These are phyloP conservation scores for Mormyrus lacerda DNA, from an alignment of 2,113 vertebrate species.

Conservation along the genomic window DNA sequence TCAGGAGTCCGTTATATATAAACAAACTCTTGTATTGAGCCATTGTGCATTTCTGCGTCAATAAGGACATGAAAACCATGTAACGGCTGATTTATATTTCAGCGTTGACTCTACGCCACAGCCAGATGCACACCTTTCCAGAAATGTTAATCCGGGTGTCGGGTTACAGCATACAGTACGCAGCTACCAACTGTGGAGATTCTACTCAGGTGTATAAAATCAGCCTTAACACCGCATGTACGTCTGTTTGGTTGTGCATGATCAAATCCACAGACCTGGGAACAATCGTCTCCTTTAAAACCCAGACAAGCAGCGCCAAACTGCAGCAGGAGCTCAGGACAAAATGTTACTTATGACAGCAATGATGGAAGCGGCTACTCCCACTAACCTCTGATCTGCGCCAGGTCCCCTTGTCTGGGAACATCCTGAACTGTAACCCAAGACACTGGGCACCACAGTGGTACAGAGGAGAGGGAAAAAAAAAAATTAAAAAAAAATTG, in stretches of 20 bases:
- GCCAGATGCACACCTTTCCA: not conserved
- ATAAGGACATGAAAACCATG: not conserved
- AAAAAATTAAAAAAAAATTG: not conserved
- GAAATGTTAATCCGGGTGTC: not conserved
- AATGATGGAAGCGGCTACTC: not conserved
- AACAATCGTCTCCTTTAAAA: not conserved
- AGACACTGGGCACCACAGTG: not conserved
- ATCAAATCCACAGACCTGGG: not conserved
- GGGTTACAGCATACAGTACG: rapidly evolving
- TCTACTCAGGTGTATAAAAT: not conserved
- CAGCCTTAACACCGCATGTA: not conserved
- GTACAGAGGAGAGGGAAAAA: not conserved
- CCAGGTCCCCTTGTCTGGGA: not conserved
- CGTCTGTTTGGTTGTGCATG: not conserved
- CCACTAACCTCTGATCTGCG: not conserved
- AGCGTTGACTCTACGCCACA: not conserved
- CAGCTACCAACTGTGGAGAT: not conserved
- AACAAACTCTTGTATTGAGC: not conserved
- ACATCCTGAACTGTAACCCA: not conserved
- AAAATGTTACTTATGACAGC: not conserved
- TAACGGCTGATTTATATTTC: not conserved
- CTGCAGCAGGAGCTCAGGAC: not conserved
- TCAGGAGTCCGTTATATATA: not conserved
- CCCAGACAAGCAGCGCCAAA: not conserved
- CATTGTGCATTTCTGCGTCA: not conserved